These are phyloP conservation scores for Drosophila bocqueti DNA, from an alignment of 1,140 invertebrate genomes.

Conservation along the genomic window DNA sequence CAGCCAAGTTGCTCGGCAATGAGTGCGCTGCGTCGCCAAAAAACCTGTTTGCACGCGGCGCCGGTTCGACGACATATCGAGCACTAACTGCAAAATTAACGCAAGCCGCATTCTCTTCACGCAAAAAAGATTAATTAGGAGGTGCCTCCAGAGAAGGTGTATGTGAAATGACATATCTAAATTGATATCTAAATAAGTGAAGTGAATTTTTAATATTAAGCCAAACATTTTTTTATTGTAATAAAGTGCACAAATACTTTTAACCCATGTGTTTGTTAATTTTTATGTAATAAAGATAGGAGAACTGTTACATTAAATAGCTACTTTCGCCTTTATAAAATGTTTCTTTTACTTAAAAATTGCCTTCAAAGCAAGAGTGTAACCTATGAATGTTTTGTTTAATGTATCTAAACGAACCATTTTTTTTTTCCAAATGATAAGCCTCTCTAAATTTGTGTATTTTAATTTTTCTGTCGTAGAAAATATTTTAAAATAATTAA, in stretches of 20 bases:
- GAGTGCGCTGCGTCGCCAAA: conserved; percentile 2
- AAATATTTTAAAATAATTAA: neutral
- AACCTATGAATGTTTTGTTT: too few relatives aligned
- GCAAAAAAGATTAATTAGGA: neutral
- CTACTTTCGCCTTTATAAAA: neutral
- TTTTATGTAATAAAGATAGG: neutral
- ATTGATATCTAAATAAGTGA: too few relatives aligned
- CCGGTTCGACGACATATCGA: conserved; percentile 25
- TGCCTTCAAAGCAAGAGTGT: neutral
- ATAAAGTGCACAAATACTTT: neutral
- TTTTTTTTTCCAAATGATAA: too few relatives aligned
- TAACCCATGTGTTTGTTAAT: neutral
- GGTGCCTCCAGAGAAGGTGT: neutral
- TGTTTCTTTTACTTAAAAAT: neutral
- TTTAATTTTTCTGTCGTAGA: neutral
- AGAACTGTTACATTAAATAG: too few relatives aligned
- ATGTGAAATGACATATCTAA: neutral
- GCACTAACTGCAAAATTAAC: conserved; percentile 21
- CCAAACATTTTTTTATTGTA: neutral
- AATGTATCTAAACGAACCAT: neutral
- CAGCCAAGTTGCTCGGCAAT: neutral
- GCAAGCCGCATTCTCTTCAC: neutral
- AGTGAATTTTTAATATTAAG: neutral
- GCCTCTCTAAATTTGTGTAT: neutral
- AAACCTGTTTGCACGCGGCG: conserved; percentile 22